phyloP scores from a whole-genome alignment of 2,888 invertebrate species.

The Agrenia bidenticulata region DNA sequence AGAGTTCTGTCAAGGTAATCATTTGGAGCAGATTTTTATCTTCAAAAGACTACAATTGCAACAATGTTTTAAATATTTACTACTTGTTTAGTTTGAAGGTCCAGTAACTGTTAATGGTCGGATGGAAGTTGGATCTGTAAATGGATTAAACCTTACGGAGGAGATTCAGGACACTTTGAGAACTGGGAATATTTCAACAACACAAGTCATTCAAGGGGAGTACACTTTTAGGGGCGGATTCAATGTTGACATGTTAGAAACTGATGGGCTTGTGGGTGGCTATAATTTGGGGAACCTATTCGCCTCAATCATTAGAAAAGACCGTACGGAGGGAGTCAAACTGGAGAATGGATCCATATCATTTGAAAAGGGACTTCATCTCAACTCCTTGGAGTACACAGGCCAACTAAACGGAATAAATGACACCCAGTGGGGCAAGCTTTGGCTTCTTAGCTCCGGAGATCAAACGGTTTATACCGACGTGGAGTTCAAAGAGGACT shows the following conservation, averaged over 20 bases:
- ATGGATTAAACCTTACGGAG: too few relatives aligned
- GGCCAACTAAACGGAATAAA: slow-evolving; percentile 26
- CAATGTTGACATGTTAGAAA: not conserved
- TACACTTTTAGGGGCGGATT: slow-evolving; percentile 22
- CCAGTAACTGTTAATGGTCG: too few relatives aligned
- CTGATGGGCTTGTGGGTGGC: slow-evolving; percentile 17
- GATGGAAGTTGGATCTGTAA: too few relatives aligned
- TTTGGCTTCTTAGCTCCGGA: slow-evolving; percentile 26
- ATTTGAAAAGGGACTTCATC: slow-evolving; percentile 10
- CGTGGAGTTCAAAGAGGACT: slow-evolving; percentile 17
- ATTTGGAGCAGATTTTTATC: too few relatives aligned
- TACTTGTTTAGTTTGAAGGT: too few relatives aligned
- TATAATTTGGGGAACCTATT: slow-evolving; percentile 21
- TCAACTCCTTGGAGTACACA: not conserved
- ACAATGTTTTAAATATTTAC: too few relatives aligned
- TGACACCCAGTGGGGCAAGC: slow-evolving; percentile 29
- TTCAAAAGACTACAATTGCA: too few relatives aligned
- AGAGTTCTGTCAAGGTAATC: too few relatives aligned
- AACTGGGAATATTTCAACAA: slow-evolving; percentile 1
- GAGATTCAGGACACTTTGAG: slow-evolving; percentile 28
- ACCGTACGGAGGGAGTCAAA: not conserved
- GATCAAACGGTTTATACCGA: slow-evolving; percentile 33
- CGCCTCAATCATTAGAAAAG: slow-evolving; percentile 24
- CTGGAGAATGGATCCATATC: slow-evolving; percentile 7
- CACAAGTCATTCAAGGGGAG: slow-evolving; percentile 25